These are phyloP conservation scores for Rallus limicola DNA, from an alignment of 2,113 vertebrate genomes.

Conservation along the genomic window DNA sequence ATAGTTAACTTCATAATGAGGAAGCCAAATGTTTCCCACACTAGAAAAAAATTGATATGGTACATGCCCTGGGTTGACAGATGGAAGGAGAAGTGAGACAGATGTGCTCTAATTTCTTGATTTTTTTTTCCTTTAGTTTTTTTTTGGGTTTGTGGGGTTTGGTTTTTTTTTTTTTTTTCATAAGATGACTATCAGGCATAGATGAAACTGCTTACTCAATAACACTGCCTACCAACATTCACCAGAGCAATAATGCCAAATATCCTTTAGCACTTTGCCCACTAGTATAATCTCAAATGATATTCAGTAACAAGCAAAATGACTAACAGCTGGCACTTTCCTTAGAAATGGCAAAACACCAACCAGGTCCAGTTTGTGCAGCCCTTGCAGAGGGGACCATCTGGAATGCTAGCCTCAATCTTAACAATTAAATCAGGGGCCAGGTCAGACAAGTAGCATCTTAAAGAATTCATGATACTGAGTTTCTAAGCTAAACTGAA, in stretches of 20 bases:
- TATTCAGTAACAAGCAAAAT: background rate
- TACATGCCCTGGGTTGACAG: slow-evolving; percentile 44
- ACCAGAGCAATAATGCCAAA: slow-evolving; percentile 14
- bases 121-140: background rate
- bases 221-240: background rate
- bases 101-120: slow-evolving; percentile 64
- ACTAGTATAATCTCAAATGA: background rate
- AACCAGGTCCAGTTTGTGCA: background rate
- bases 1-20: background rate
- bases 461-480: slow-evolving; percentile 53
- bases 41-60: background rate
- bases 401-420: slow-evolving; percentile 42
- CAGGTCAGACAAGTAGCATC: slow-evolving; percentile 26
- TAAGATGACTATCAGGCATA: background rate
- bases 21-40: slow-evolving; percentile 17
- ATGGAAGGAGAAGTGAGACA: slow-evolving; percentile 62
- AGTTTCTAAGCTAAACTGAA: slow-evolving; percentile 43
- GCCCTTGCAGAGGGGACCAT: slow-evolving; percentile 11
- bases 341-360: background rate
- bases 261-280: slow-evolving; percentile 44
- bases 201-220: slow-evolving; percentile 19
- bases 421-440: slow-evolving; percentile 39
- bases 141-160: background rate
- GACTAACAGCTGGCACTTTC: slow-evolving; percentile 43
- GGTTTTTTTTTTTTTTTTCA: background rate